Evolutionary conservation across 1,140 invertebrate genomes (phyloP).

Genomic region (Artemia franciscana): DNA sequence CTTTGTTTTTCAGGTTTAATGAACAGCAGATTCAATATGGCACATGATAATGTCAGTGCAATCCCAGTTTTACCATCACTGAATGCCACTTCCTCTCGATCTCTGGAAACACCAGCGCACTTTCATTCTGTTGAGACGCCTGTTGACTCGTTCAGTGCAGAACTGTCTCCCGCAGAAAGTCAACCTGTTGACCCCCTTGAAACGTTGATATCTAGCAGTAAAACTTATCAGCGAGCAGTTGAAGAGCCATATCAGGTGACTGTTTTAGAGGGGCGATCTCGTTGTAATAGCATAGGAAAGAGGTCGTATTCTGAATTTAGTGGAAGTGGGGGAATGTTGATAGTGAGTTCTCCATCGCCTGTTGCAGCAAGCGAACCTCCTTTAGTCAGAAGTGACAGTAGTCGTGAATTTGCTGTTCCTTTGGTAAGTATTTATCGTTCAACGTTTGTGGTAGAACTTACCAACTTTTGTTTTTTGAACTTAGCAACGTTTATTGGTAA

Average conservation of each 20-base stretch:
- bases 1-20: no score
- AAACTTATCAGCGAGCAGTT: not conserved
- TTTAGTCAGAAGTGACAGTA: not conserved
- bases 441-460: no score
- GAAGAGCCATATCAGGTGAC: not conserved
- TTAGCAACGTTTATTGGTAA: no score
- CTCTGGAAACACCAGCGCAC: constrained; percentile 38
- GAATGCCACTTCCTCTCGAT: no score
- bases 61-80: no score
- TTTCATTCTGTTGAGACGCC: no score
- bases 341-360: not conserved
- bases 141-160: not conserved
- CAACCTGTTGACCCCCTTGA: not conserved
- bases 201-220: not conserved
- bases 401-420: not conserved
- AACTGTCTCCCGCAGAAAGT: not conserved
- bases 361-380: no score
- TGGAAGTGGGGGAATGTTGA: not conserved
- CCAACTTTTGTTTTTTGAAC: no score
- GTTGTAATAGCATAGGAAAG: not conserved
- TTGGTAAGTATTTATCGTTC: not conserved
- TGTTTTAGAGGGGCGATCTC: not conserved
- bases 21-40: no score
- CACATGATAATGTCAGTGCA: no score
- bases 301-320: not conserved